These are phyloP conservation scores for Chelmon rostratus DNA, from an alignment of 2,797 vertebrate species.

Conservation along the genomic window DNA sequence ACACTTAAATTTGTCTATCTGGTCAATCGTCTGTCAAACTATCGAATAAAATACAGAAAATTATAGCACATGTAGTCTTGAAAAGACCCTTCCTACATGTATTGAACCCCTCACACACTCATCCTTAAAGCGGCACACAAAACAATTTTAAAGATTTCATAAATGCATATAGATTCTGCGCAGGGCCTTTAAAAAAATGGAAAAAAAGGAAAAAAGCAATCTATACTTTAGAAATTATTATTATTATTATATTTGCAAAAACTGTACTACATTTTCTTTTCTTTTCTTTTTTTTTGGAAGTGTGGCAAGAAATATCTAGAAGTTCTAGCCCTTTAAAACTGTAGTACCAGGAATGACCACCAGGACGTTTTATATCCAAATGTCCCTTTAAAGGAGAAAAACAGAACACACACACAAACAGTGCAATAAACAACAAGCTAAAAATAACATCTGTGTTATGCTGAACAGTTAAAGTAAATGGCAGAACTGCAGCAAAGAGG, in stretches of 20 bases:
- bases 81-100: neutral
- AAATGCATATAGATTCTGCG: neutral
- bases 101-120: neutral
- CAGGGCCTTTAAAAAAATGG: neutral
- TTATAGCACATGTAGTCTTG: neutral
- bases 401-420: neutral
- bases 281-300: no score
- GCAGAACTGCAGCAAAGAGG: constrained; percentile 3
- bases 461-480: neutral
- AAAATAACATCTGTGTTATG: constrained; percentile 1
- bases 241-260: no score
- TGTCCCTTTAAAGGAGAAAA: neutral
- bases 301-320: neutral
- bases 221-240: no score
- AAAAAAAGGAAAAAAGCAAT: no score
- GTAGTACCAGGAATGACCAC: neutral
- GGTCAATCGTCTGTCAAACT: constrained; percentile 21
- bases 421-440: constrained; percentile 1
- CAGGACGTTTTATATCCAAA: neutral
- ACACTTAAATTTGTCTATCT: no score
- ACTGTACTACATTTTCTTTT: no score
- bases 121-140: neutral
- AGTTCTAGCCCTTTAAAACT: neutral
- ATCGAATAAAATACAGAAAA: constrained; percentile 17
- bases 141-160: neutral